A percentile compares a stretch with the other conserved stretches of the same genome.
Evolutionary conservation across 2,888 invertebrate species (phyloP).

Genomic region (Lysandra coridon): DNA sequence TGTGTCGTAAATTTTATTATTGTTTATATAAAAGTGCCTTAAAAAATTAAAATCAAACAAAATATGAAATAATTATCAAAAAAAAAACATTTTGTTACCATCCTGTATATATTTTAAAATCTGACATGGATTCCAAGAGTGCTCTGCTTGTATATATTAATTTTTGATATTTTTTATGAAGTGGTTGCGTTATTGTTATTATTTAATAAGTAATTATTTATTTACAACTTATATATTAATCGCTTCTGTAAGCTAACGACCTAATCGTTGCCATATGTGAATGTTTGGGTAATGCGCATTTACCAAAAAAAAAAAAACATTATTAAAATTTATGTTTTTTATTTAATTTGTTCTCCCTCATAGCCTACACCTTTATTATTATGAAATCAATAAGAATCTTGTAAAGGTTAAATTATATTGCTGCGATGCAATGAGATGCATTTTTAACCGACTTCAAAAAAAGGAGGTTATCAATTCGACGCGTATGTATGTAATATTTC

Average conservation of each 20-base stretch:
- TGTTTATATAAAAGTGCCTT: background rate
- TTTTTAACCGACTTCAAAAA: too few relatives aligned
- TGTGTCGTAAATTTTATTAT: background rate
- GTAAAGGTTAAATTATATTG: too few relatives aligned
- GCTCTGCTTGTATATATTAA: constrained; percentile 32
- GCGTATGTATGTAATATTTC: too few relatives aligned
- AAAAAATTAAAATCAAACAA: background rate
- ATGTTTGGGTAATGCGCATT: constrained; percentile 76
- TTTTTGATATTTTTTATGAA: constrained; percentile 46
- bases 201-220: constrained; percentile 51
- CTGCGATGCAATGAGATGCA: too few relatives aligned
- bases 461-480: too few relatives aligned
- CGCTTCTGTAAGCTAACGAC: constrained; percentile 65
- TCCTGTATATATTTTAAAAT: constrained; percentile 17
- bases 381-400: too few relatives aligned
- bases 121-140: constrained; percentile 19
- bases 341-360: constrained; percentile 38
- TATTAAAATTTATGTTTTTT: constrained; percentile 51
- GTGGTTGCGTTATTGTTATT: constrained; percentile 55
- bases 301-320: constrained; percentile 68
- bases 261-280: constrained; percentile 66
- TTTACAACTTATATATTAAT: constrained; percentile 53
- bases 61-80: background rate
- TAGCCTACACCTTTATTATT: too few relatives aligned
- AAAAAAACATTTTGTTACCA: constrained; percentile 13